Percentiles rank a stretch among this genome's conserved stretches.
Conservation (phyloP, 2,888 invertebrate species). For the Pyrochroa serraticornis region DNA sequence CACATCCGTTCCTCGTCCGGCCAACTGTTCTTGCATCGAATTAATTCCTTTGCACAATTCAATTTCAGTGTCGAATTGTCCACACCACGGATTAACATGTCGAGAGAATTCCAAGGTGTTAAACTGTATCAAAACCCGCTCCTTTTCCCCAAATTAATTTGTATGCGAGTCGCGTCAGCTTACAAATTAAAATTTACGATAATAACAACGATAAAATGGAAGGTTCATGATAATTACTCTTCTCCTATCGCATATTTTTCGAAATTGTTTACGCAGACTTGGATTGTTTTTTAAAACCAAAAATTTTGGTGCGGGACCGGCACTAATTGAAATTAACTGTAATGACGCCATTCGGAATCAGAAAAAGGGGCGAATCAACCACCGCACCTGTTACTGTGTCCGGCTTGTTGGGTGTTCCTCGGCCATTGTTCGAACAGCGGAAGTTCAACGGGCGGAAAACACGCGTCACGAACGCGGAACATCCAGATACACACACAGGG, state of each 20-base stretch:
- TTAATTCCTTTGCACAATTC: too few species aligned
- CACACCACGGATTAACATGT: slow-evolving; percentile 5
- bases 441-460: slow-evolving; percentile 11
- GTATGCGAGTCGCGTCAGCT: slow-evolving; percentile 9
- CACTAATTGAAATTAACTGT: slow-evolving; percentile 8
- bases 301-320: slow-evolving; percentile 6
- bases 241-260: slow-evolving; percentile 7
- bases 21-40: background rate
- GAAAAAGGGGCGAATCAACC: background rate
- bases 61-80: background rate
- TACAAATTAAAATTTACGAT: slow-evolving; percentile 23
- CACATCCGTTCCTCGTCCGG: slow-evolving; percentile 31
- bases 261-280: slow-evolving; percentile 2
- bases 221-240: slow-evolving; percentile 14
- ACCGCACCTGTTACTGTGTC: slow-evolving; percentile 5
- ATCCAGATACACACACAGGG: background rate
- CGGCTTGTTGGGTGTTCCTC: background rate
- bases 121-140: background rate
- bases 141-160: slow-evolving; percentile 14
- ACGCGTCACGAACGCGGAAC: slow-evolving; percentile 1
- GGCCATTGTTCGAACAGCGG: slow-evolving; percentile 1
- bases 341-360: background rate
- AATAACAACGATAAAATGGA: slow-evolving; percentile 18
- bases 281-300: slow-evolving; percentile 14
- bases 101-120: background rate